Evolutionary conservation across 1,140 invertebrate genomes (phyloP), one percentile per base, ranked within the genome.

Genomic region (Pomacea maculata): DNA sequence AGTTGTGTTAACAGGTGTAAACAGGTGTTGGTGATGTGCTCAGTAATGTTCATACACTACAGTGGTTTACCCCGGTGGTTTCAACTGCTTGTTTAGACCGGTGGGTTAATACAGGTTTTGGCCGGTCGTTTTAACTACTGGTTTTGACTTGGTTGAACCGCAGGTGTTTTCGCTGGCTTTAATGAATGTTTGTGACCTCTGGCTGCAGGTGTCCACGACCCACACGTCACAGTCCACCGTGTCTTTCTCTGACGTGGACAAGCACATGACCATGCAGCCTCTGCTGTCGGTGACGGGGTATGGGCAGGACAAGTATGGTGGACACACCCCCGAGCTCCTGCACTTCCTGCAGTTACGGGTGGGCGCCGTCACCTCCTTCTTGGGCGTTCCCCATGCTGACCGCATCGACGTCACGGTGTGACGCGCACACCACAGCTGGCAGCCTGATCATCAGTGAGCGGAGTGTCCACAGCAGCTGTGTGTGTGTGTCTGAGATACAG

Each of bases 261-360:
- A 29, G 21, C 65, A 78, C 14, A 45, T 71, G 52, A n/a, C 19
- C 25, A 19, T 68, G 45, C 21, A 11, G 45, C 63, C 45, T 19
- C 34, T 21, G 21, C 52, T 80, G 11, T 80, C 79, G 2, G 61
- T 75, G 10, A 80, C 79, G 15, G 79, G 79, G 4, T 80, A 80
- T 54, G 79, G 79, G 34, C 55, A 80, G 63, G 79, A 80, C 52
- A 25, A 29, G 67, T 21, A 75, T 55, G 73, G 79, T 52, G 79
- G 79, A 12, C 79, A 80, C 72, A 80, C 79, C 15, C 79, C 79
- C 29, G n/a, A 68, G 25, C 79, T 80, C 4, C 61, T 80, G 25
- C 72, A 75, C 34, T 75, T 67, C 45, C 12, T 80, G 11, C 57
- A 75, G 14, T 14, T 25, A 52, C 14, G 75, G 34, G 11, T 80